phyloP scores from a whole-genome alignment of 2,113 vertebrate genomes.

The Albula glossodonta region DNA sequence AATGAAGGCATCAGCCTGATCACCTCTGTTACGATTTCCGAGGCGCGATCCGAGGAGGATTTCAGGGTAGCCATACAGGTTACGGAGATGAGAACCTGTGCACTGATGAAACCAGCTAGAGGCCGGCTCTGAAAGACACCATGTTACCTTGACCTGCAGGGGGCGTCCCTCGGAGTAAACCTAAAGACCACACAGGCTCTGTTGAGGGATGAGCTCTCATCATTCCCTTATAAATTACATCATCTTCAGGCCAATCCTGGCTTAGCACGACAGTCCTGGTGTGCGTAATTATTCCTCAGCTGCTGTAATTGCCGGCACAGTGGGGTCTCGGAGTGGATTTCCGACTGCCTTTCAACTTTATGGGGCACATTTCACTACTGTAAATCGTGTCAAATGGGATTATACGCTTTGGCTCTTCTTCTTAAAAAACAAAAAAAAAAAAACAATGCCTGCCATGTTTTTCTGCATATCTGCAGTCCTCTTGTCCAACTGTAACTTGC shows the following conservation, averaged over 20 bases:
- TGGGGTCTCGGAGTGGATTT: constrained; percentile 56
- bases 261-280: constrained; percentile 33
- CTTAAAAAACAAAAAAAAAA: neutral
- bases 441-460: constrained; percentile 37
- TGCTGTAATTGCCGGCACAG: constrained; percentile 50
- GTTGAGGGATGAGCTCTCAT: constrained; percentile 32
- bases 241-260: constrained; percentile 39
- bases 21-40: neutral
- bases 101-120: neutral
- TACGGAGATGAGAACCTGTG: neutral
- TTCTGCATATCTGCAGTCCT: constrained; percentile 39
- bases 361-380: constrained; percentile 52
- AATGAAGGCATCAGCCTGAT: neutral
- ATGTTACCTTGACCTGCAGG: neutral
- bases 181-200: constrained; percentile 6
- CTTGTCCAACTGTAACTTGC: constrained; percentile 14
- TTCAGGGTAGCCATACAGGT: neutral
- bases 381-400: constrained; percentile 64
- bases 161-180: neutral
- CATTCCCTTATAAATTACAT: constrained; percentile 48
- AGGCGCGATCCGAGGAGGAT: neutral
- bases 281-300: constrained; percentile 54
- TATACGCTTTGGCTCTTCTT: constrained; percentile 56
- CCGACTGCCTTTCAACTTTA: constrained; percentile 58
- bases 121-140: neutral